phyloP scores from a whole-genome alignment of 2,113 vertebrate species.

The Corythornis vintsioides region DNA sequence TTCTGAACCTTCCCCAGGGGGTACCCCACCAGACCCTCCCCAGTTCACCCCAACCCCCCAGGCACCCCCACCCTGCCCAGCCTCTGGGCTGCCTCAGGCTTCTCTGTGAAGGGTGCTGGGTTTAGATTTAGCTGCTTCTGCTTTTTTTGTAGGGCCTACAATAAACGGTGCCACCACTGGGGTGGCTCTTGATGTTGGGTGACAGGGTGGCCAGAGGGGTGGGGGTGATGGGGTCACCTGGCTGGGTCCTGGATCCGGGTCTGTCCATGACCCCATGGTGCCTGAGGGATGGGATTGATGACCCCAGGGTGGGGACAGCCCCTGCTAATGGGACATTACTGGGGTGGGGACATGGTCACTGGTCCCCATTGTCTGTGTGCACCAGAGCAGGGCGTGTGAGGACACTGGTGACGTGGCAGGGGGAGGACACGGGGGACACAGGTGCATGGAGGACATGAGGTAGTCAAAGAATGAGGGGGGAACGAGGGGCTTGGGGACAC shows the following conservation, averaged over 20 bases:
- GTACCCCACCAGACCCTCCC: not conserved
- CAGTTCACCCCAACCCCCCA: accelerated
- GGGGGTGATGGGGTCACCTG: not conserved
- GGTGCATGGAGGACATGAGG: not conserved
- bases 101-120: not conserved
- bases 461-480: not conserved
- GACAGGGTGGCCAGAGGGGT: not conserved
- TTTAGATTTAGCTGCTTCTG: not conserved
- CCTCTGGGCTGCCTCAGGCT: not conserved
- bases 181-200: not conserved
- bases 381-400: too few relatives aligned
- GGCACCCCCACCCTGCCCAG: accelerated
- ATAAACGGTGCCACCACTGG: accelerated
- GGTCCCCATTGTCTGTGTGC: too few relatives aligned
- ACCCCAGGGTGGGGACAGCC: not conserved
- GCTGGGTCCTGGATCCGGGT: not conserved
- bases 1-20: not conserved
- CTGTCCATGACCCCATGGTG: not conserved
- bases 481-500: not conserved
- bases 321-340: not conserved
- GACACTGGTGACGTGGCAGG: not conserved
- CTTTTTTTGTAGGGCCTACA: not conserved
- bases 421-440: not conserved
- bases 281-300: not conserved
- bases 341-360: not conserved